Percentiles rank a stretch among this genome's conserved stretches.
Conservation (phyloP, 2,888 invertebrate genomes). For the Lycophotia porphyrea region DNA sequence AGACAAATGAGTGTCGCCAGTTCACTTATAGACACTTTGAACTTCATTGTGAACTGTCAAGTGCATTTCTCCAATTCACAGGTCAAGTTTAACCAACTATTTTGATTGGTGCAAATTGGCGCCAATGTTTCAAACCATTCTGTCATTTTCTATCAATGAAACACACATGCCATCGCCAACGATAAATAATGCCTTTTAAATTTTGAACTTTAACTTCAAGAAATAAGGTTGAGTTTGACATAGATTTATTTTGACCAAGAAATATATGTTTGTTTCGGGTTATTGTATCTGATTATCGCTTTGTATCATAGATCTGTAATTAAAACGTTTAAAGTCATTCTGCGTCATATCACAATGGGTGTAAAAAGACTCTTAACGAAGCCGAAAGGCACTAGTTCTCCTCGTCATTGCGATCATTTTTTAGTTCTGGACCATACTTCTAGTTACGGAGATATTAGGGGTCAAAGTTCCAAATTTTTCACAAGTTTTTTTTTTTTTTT, state of each 20-base stretch:
- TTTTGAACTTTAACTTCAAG: constrained; percentile 34
- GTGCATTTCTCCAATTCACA: constrained; percentile 69
- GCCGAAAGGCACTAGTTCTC: too few species aligned
- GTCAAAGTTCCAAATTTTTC: too few species aligned
- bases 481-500: too few species aligned
- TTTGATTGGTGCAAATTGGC: constrained; percentile 83
- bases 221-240: constrained; percentile 40
- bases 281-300: constrained; percentile 60
- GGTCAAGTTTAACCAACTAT: constrained; percentile 78
- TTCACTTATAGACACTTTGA: constrained; percentile 47
- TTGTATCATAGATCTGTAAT: constrained; percentile 58
- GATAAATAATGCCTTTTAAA: constrained; percentile 15
- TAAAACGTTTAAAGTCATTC: constrained; percentile 43
- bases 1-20: constrained; percentile 24
- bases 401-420: too few species aligned
- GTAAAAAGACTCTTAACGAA: too few species aligned
- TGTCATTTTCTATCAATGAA: constrained; percentile 67
- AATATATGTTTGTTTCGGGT: constrained; percentile 36
- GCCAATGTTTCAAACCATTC: constrained; percentile 67
- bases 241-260: constrained; percentile 6
- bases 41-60: constrained; percentile 60
- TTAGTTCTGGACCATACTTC: too few species aligned
- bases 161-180: constrained; percentile 39
- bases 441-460: too few species aligned
- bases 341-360: constrained; percentile 49